Percentiles rank a stretch among this genome's conserved stretches.
Conservation (phyloP, 2,797 vertebrate genomes). For the Galagoides demidoff region DNA sequence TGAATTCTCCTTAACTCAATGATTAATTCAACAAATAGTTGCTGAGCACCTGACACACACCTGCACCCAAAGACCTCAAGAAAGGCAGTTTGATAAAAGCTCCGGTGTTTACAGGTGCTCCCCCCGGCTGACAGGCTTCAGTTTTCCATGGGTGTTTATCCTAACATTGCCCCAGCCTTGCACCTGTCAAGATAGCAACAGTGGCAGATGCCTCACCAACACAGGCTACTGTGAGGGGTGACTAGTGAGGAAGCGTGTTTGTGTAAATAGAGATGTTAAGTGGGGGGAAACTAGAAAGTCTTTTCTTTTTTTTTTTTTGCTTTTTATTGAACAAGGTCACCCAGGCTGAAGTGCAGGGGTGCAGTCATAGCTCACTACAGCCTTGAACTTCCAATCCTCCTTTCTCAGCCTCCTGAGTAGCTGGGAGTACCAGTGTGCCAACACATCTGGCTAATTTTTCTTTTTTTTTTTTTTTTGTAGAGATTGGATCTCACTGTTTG, state of each 20-base stretch:
- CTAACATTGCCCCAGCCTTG: neutral
- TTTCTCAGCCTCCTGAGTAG: neutral
- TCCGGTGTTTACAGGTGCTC: neutral
- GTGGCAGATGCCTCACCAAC: neutral
- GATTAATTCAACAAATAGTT: conserved; percentile 21
- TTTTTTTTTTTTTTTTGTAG: neutral
- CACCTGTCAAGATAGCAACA: too few relatives aligned
- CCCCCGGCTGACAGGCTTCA: neutral
- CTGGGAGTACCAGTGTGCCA: neutral
- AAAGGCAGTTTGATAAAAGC: neutral
- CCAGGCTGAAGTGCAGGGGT: neutral
- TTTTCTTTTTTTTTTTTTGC: neutral
- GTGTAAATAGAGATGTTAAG: neutral
- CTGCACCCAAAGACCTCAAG: neutral
- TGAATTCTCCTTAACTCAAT: neutral
- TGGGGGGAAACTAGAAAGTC: neutral
- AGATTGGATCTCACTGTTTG: neutral
- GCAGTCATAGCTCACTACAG: neutral
- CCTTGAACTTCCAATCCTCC: neutral
- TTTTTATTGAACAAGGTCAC: neutral
- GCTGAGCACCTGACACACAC: neutral
- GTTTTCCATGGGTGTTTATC: neutral
- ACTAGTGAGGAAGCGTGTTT: too few relatives aligned
- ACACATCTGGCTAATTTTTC: neutral
- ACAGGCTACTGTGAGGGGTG: neutral